Evolutionary conservation across 1,140 invertebrate genomes (phyloP), one percentile per base, ranked within the genome.

Genomic region (Diplogasteroides magnus): DNA sequence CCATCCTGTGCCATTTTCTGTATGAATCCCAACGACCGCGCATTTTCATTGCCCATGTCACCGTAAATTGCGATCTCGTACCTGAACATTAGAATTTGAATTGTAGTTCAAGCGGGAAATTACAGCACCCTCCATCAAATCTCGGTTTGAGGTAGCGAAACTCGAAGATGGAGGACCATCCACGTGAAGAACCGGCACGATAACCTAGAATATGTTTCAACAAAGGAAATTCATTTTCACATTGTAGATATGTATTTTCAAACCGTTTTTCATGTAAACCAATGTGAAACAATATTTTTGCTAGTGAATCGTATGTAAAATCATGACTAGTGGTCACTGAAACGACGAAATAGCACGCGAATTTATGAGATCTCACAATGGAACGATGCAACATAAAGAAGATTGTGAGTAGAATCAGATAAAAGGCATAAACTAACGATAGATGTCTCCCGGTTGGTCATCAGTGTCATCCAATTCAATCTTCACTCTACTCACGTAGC

Each of bases 1-100:
- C 83, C 82, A 67, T 79, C 77, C 60, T 85, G 78, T 0, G 82
- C 79, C 48, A 86, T 84, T 64, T 82, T 74, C 63, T 86, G 84
- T 55, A 87, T 76, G 60, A 82, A 71, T 0, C 84, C 80, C 2
- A 87, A 66, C 27, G 86, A 86, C 56, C 84, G 82, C 31, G 83
- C 86, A 80, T 87, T 88, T n/a, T 75, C 75, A 72, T 84, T 86
- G 15, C 87, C 87, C 81, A 88, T 82, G 78, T 88, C 87, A n/a
- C 87, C 87, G 78, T 81, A 87, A 27, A 88, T 73, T 2, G 85
- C 86, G 65, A 86, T 78, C 62, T 78, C 76, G 28, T 84, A 86
- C 26, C 82, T 48, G 6, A 48, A 48, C 6, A 48, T 48, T 11
- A 11, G 19, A 48, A 11, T 48, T 6, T 48, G 37, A 48, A 11